Conservation (phyloP, 2,797 vertebrate genomes). For the Phrynocephalus guinanensis region DNA sequence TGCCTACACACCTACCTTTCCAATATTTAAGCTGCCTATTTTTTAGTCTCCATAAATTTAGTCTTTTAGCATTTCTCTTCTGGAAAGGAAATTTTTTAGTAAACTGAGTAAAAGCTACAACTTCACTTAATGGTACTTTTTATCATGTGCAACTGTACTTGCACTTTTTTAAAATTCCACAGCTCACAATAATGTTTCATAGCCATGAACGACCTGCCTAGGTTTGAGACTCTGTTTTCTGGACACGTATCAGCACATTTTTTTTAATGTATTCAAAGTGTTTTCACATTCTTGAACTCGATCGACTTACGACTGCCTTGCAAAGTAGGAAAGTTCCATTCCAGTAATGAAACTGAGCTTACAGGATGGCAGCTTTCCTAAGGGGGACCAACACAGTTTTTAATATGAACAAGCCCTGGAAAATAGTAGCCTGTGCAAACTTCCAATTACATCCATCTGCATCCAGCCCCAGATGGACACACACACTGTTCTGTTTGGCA, state of each 20-base stretch:
- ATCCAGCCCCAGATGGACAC: no score
- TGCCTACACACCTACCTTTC: slow-evolving; percentile 18
- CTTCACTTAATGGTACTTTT: slow-evolving; percentile 5
- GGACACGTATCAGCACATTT: neutral
- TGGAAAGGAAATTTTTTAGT: slow-evolving; percentile 7
- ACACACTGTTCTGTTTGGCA: neutral
- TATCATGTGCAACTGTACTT: slow-evolving; percentile 12
- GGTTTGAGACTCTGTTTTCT: neutral
- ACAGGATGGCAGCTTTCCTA: neutral
- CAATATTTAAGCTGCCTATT: slow-evolving; percentile 47
- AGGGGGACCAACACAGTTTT: neutral
- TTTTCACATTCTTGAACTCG: neutral
- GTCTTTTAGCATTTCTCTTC: slow-evolving; percentile 21
- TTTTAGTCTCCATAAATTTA: slow-evolving; percentile 46
- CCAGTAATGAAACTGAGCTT: neutral
- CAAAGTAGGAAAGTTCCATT: neutral
- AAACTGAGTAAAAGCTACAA: slow-evolving; percentile 16
- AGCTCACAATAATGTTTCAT: neutral
- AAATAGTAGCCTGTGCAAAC: neutral
- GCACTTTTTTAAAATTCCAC: slow-evolving; percentile 15
- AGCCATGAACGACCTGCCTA: neutral
- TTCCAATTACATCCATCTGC: neutral
- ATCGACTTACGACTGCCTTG: neutral
- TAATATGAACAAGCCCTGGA: neutral
- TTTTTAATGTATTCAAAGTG: neutral